Evolutionary conservation across 64 coral and sea anemone species (phyloP), one percentile per base, ranked within the genome.

Genomic region (Montipora sp.): DNA sequence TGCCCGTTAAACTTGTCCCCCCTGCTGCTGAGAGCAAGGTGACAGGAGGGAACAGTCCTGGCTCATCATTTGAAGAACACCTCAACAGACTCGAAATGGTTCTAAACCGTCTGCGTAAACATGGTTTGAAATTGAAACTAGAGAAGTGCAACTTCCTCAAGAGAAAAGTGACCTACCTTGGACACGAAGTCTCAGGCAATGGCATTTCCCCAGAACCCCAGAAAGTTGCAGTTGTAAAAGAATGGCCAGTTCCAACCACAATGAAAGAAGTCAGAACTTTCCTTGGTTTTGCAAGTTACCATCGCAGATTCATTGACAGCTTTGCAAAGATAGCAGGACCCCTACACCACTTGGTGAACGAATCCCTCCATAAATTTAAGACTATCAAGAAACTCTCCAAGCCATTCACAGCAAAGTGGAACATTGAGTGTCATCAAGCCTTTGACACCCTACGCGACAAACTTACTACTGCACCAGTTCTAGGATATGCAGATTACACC

Each of bases 1-100:
- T 15, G 65, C 12, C 9, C 91, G 84, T 81, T 83, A 93, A 92
- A 92, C 80, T 47, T 47, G 24, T 21, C 12, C 73, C 82, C 82
- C 44, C 58, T 86, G 59, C 50, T 43, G 16, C 51, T 46, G 75
- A 61, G 75, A 93, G 91, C 51, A 83, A 93, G 59, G 83, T 14
- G 75, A 9, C 81, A 86, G 75, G 44, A 66, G 83, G 91, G 75
- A 63, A 70, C 87, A 86, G 36, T 47, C 46, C 19, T 79, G 83
- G 83, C 82, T 87, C 66, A 20, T 59, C 65, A 36, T 36, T 36
- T 36, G 36, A 36, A 36, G 36, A 36, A 36, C 36, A 36, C 36
- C 36, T 36, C 36, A 36, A 36, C 36, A 36, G 36, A 36, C 36
- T 36, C 36, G 36, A 36, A 36, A 36, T 36, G 36, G 36, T 36